Percentiles rank a stretch among this genome's conserved stretches.
phyloP scores from a whole-genome alignment of 2,113 vertebrate species.

The Odocoileus virginianus region DNA sequence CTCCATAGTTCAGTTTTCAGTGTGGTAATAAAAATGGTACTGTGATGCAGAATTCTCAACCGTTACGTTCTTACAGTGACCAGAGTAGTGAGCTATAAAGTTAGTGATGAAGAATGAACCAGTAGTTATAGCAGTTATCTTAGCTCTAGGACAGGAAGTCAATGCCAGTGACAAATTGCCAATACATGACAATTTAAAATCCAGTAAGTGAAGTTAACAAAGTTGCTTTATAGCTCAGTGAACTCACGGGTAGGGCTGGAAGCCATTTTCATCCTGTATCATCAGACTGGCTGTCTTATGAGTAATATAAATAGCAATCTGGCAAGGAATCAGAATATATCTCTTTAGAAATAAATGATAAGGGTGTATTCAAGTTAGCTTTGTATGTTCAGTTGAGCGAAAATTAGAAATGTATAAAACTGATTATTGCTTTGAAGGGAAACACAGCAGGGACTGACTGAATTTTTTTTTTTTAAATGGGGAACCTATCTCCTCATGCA shows the following conservation, averaged over 20 bases:
- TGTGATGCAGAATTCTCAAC: background rate
- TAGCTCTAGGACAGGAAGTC: constrained; percentile 36
- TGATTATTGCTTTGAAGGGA: background rate
- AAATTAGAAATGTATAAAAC: background rate
- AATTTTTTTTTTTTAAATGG: background rate
- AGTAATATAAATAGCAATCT: background rate
- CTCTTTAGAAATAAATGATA: constrained; percentile 25
- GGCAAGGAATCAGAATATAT: background rate
- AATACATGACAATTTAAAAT: constrained; percentile 58
- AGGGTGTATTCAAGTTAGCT: background rate
- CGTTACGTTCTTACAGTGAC: background rate
- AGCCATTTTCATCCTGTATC: background rate
- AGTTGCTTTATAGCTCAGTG: constrained; percentile 49
- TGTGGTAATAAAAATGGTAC: background rate
- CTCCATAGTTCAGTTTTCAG: background rate
- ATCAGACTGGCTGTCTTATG: background rate
- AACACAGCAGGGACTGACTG: background rate
- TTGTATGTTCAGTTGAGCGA: background rate
- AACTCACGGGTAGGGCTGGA: constrained; percentile 1
- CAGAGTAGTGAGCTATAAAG: background rate
- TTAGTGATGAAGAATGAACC: background rate
- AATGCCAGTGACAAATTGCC: constrained; percentile 56
- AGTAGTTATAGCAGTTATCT: constrained; percentile 6
- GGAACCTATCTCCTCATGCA: background rate
- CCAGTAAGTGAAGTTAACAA: constrained; percentile 43